Evolutionary conservation across 2,797 vertebrate species (phyloP).

Genomic region (Chloroceryle amazona): DNA sequence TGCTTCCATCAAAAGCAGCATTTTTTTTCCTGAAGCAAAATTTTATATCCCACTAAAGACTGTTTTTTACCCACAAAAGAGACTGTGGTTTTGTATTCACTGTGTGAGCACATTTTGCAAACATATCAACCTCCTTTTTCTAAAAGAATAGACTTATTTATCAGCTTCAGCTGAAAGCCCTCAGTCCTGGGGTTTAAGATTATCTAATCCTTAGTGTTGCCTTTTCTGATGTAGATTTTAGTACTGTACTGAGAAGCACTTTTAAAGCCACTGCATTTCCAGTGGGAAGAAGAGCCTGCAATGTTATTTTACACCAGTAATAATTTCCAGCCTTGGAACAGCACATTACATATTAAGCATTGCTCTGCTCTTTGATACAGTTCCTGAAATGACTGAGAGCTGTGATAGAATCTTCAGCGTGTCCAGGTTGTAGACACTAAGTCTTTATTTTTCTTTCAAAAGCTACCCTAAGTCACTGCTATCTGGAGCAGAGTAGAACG

Average conservation of each 20-base stretch:
- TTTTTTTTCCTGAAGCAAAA: background rate
- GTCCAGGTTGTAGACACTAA: background rate
- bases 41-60: background rate
- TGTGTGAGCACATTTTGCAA: background rate
- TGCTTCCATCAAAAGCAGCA: background rate
- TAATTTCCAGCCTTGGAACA: constrained; percentile 1
- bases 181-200: background rate
- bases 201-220: background rate
- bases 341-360: rapidly evolving
- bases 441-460: background rate
- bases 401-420: background rate
- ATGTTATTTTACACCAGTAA: background rate
- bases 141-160: background rate
- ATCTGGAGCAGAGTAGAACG: background rate
- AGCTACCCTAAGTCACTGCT: background rate
- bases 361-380: background rate
- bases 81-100: background rate
- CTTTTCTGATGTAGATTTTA: background rate
- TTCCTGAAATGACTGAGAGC: background rate
- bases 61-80: background rate
- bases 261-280: background rate
- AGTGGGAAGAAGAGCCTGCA: background rate
- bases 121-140: background rate
- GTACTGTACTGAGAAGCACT: background rate
- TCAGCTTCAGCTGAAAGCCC: background rate